A percentile compares a stretch with the other conserved stretches of the same genome.
Conservation (phyloP, 2,113 vertebrate genomes). For the Thinocorus orbignyianus region DNA sequence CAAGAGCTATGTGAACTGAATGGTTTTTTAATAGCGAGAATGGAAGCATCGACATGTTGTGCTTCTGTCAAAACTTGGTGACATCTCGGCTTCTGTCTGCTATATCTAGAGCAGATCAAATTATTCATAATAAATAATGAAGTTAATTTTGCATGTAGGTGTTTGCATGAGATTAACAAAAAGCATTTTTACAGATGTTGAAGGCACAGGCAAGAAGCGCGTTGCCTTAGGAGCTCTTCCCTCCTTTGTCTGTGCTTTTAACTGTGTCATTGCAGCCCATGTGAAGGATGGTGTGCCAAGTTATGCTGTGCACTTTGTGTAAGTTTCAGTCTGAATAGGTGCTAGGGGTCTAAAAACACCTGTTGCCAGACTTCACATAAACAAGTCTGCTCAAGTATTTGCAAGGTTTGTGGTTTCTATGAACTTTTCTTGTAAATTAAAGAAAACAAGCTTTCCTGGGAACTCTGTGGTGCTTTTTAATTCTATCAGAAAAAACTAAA, state of each 20-base stretch:
- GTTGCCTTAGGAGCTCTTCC: background rate
- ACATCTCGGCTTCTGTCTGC: background rate
- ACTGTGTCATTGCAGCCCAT: background rate
- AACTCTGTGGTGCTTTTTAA: background rate
- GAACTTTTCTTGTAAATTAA: background rate
- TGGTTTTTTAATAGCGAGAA: background rate
- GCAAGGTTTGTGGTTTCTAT: background rate
- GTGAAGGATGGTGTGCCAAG: background rate
- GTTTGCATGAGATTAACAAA: background rate
- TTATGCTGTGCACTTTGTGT: background rate
- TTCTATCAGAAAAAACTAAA: background rate
- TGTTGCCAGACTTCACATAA: background rate
- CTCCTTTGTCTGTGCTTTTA: background rate
- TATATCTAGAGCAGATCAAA: background rate
- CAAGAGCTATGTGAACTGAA: background rate
- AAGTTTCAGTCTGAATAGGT: background rate
- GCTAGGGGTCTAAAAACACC: background rate
- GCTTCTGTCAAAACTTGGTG: background rate
- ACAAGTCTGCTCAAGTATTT: slow-evolving; percentile 10
- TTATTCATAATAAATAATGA: background rate
- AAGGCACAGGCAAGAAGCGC: background rate
- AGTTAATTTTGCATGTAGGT: background rate
- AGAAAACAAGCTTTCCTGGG: background rate
- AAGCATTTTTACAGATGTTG: background rate
- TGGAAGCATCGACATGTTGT: background rate